Percentiles rank a stretch among this genome's conserved stretches.
Conservation (phyloP, 1,140 invertebrate species). For the Drosophila quadrilineata region DNA sequence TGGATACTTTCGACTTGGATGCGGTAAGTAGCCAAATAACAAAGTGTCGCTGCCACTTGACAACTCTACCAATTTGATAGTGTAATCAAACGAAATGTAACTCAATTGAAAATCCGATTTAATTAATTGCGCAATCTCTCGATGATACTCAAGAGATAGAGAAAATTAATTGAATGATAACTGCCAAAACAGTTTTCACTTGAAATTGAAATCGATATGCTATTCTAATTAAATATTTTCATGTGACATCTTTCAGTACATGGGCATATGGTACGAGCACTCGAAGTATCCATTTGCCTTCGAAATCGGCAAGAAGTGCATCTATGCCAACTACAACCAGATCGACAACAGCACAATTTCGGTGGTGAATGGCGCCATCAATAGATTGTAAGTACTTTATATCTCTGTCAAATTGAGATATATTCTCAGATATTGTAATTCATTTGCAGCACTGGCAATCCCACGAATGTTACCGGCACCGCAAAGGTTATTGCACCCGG, state of each 20-base stretch:
- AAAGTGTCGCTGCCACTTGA: constrained; percentile 4
- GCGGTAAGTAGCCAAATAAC: constrained; percentile 81
- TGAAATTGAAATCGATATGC: too few relatives aligned
- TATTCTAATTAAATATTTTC: too few relatives aligned
- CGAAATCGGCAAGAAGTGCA: constrained; percentile 89
- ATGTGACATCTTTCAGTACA: constrained; percentile 81
- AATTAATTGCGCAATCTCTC: constrained; percentile 16
- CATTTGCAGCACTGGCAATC: constrained; percentile 38
- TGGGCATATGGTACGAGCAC: constrained; percentile 90
- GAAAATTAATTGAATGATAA: background rate
- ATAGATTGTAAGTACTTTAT: constrained; percentile 82
- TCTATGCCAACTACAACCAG: constrained; percentile 85
- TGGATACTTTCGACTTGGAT: constrained; percentile 83
- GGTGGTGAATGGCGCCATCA: constrained; percentile 81
- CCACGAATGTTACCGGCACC: constrained; percentile 80
- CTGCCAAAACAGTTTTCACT: background rate
- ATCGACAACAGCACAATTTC: constrained; percentile 84
- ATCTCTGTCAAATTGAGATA: background rate
- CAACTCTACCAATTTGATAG: background rate
- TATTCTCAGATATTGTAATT: background rate
- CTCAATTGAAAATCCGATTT: constrained; percentile 9
- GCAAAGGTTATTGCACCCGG: constrained; percentile 81
- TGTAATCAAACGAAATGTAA: constrained; percentile 15
- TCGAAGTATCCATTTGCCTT: constrained; percentile 89
- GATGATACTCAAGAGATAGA: background rate